Evolutionary conservation across 2,113 vertebrate genomes (phyloP).

Genomic region (Suncus etruscus): DNA sequence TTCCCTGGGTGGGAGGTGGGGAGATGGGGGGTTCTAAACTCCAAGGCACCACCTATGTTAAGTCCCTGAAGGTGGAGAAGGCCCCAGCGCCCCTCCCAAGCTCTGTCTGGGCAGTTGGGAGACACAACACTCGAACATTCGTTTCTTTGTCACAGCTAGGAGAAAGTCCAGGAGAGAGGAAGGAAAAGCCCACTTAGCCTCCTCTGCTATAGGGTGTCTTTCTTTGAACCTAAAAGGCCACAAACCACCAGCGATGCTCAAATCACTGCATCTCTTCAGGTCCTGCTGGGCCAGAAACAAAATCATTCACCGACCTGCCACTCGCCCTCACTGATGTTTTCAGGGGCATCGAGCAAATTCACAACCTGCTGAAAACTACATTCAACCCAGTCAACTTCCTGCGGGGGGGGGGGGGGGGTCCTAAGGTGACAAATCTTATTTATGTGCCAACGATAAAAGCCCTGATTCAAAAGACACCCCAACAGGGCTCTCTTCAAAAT

Average conservation of each 20-base stretch:
- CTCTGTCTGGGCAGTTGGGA: slow-evolving; percentile 28
- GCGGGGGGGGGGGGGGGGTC: background rate
- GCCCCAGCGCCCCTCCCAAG: background rate
- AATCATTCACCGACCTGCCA: background rate
- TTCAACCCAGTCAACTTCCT: slow-evolving; percentile 59
- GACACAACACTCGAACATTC: background rate
- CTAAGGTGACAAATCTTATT: slow-evolving; percentile 47
- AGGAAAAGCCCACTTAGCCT: slow-evolving; percentile 25
- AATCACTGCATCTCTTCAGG: slow-evolving; percentile 57
- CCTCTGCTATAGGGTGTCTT: slow-evolving; percentile 44
- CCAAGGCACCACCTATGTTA: too few relatives aligned
- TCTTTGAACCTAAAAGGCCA: slow-evolving; percentile 39
- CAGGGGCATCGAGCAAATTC: slow-evolving; percentile 30
- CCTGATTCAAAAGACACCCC: slow-evolving; percentile 38
- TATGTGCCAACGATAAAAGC: slow-evolving; percentile 19
- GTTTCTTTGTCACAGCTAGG: background rate
- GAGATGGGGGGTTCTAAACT: too few relatives aligned
- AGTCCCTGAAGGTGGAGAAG: background rate
- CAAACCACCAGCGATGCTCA: slow-evolving; percentile 39
- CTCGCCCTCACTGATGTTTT: slow-evolving; percentile 50
- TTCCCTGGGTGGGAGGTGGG: too few relatives aligned
- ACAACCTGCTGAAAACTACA: slow-evolving; percentile 1
- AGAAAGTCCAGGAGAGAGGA: slow-evolving; percentile 42
- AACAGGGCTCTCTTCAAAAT: slow-evolving; percentile 39
- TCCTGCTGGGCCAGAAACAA: background rate